These are phyloP conservation scores for Apodemus sylvaticus DNA, from an alignment of 2,113 vertebrate species.

Conservation along the genomic window DNA sequence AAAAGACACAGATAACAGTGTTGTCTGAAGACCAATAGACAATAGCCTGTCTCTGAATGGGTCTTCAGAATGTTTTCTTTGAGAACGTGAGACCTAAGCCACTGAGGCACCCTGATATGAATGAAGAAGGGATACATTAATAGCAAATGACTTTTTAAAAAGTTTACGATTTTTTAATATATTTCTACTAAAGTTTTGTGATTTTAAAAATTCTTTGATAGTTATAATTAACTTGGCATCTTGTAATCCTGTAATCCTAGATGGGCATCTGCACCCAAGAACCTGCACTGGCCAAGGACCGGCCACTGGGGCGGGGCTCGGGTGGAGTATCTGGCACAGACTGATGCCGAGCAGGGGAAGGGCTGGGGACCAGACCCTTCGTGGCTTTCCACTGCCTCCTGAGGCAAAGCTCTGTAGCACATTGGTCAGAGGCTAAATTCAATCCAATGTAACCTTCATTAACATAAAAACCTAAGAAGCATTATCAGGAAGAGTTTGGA, in stretches of 20 bases:
- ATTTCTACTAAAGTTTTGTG: neutral
- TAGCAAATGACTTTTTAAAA: neutral
- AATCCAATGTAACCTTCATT: neutral
- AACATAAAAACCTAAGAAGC: neutral
- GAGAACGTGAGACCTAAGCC: neutral
- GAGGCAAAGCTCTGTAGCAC: neutral
- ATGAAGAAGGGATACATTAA: neutral
- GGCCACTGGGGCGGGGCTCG: no score
- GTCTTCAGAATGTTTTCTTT: neutral
- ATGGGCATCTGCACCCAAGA: neutral
- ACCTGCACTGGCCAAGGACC: neutral
- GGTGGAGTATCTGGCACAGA: fast-evolving
- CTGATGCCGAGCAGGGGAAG: fast-evolving
- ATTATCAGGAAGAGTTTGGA: constrained; percentile 11
- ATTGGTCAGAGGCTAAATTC: neutral
- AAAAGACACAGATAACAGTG: neutral
- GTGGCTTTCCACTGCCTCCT: neutral
- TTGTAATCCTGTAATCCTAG: neutral
- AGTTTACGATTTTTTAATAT: neutral
- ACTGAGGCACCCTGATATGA: neutral
- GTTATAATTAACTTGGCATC: neutral
- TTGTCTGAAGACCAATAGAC: neutral
- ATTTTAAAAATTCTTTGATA: constrained; percentile 8
- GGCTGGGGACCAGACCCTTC: neutral
- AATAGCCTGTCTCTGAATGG: neutral